These are phyloP conservation scores for Phengaris alcon DNA, from an alignment of 2,888 invertebrate species.

Conservation along the genomic window DNA sequence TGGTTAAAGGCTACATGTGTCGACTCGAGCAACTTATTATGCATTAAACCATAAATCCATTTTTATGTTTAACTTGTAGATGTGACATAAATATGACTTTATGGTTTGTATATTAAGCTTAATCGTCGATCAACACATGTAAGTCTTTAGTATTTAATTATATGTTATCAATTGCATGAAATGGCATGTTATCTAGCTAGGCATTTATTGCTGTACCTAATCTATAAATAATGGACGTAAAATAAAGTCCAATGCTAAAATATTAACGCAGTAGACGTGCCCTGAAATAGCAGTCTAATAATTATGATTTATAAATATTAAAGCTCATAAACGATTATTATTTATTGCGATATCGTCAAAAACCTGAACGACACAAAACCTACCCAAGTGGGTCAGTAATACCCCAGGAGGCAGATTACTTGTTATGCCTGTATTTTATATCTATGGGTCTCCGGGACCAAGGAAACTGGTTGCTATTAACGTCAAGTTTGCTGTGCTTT, in stretches of 20 bases:
- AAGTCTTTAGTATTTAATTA: not conserved
- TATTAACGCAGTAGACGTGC: constrained; percentile 6
- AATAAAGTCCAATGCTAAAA: not conserved
- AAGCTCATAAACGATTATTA: constrained; percentile 4
- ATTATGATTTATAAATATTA: constrained; percentile 16
- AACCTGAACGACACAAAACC: constrained; percentile 2
- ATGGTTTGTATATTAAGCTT: not conserved
- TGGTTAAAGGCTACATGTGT: no score
- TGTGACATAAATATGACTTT: not conserved
- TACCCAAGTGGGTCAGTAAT: constrained; percentile 61
- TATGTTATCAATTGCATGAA: constrained; percentile 1
- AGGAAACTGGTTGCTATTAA: constrained; percentile 28
- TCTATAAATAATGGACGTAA: constrained; percentile 5
- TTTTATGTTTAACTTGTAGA: no score
- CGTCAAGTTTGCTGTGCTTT: constrained; percentile 23
- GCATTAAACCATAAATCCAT: no score
- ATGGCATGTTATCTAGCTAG: not conserved
- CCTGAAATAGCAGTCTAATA: constrained; percentile 5
- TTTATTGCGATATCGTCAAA: constrained; percentile 20
- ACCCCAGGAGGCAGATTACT: constrained; percentile 42
- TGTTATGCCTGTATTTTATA: constrained; percentile 35
- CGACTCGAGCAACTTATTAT: no score
- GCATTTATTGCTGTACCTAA: constrained; percentile 4
- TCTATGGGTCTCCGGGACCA: constrained; percentile 28
- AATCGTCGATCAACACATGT: not conserved